These are phyloP conservation scores for Caenorhabditis panamensis DNA, from an alignment of 2,888 invertebrate genomes.

Conservation along the genomic window DNA sequence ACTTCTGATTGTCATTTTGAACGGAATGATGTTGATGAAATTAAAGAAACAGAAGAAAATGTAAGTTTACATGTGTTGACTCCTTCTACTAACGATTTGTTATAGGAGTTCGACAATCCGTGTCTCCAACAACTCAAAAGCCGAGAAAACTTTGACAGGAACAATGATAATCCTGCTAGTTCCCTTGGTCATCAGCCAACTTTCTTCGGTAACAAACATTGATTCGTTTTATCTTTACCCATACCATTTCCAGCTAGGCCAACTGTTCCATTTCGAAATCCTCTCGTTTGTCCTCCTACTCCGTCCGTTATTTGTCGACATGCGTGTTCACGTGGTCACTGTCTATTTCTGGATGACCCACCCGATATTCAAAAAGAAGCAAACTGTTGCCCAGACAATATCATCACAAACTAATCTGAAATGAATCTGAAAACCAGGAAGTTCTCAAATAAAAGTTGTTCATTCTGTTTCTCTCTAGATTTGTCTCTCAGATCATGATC, in stretches of 20 bases:
- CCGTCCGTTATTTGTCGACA: constrained; percentile 33
- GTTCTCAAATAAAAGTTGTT: no score
- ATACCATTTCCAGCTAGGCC: constrained; percentile 10
- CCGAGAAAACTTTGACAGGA: constrained; percentile 20
- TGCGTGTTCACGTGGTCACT: constrained; percentile 36
- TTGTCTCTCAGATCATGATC: no score
- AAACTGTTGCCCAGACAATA: background rate
- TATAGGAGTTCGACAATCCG: background rate
- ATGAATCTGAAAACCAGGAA: no score
- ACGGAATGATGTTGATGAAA: constrained; percentile 15
- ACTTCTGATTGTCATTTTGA: background rate
- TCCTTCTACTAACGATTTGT: no score
- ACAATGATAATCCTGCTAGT: constrained; percentile 35
- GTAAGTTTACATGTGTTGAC: background rate
- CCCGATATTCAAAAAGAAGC: constrained; percentile 27
- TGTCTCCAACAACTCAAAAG: background rate
- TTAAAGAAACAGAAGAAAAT: background rate
- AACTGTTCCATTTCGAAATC: constrained; percentile 7
- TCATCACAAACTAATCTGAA: background rate
- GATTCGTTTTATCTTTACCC: no score
- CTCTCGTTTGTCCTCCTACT: constrained; percentile 24
- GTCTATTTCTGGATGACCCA: constrained; percentile 34
- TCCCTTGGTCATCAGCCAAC: constrained; percentile 8
- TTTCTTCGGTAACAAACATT: constrained; percentile 6
- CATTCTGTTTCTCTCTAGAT: no score